Percentiles rank a stretch among this genome's conserved stretches.
Conservation (phyloP, 92 coral and sea anemone species). For the Paragorgia papillata region DNA sequence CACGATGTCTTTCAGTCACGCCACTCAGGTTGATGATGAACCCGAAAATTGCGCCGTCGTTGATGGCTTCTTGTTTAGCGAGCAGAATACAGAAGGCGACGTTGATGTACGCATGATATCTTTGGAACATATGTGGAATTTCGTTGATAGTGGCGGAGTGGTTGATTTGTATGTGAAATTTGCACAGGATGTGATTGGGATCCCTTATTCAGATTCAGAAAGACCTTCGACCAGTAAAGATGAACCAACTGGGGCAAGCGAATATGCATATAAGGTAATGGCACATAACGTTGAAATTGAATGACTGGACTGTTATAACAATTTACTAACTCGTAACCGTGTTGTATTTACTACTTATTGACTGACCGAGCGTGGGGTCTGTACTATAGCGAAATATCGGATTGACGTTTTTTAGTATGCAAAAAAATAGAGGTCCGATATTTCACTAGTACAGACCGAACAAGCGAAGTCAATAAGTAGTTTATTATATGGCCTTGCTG, state of each 20-base stretch:
- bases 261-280: conserved; percentile 8
- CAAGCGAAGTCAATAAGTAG: too few species aligned
- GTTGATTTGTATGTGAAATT: conserved; percentile 79
- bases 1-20: not conserved
- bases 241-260: not conserved
- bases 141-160: conserved; percentile 79
- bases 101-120: conserved; percentile 32
- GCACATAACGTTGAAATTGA: too few species aligned
- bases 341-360: too few species aligned
- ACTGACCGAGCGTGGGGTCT: too few species aligned
- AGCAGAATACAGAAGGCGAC: not conserved
- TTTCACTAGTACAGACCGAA: too few species aligned
- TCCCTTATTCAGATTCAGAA: not conserved
- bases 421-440: too few species aligned
- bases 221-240: not conserved
- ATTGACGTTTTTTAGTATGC: too few species aligned
- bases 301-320: too few species aligned
- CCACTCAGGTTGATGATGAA: not conserved
- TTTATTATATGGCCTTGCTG: too few species aligned
- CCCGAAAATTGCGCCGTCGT: not conserved
- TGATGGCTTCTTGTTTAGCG: not conserved
- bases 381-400: too few species aligned
- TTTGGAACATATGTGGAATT: conserved; percentile 29
- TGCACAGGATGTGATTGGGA: conserved; percentile 24
- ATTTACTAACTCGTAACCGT: too few species aligned